phyloP scores from a whole-genome alignment of 2,797 vertebrate species.

The Rhinophrynus dorsalis region DNA sequence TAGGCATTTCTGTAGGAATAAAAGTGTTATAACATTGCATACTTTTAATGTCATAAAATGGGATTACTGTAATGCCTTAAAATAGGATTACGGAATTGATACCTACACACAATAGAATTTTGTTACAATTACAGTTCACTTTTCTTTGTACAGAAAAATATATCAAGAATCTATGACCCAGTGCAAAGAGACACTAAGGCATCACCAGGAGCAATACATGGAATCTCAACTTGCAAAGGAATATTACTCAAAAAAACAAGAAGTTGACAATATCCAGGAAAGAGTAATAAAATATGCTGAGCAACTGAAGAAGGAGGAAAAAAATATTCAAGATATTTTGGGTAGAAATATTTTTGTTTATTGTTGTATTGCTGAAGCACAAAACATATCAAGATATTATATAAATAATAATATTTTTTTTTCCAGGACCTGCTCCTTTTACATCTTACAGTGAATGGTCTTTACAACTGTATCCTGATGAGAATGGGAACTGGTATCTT shows the following conservation, averaged over 20 bases:
- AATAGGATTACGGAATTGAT: too few species aligned
- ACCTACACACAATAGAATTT: too few species aligned
- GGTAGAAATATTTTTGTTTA: constrained; percentile 54
- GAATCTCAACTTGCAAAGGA: constrained; percentile 59
- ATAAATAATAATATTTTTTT: constrained; percentile 22
- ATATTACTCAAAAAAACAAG: constrained; percentile 64
- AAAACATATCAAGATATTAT: too few species aligned
- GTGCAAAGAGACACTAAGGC: constrained; percentile 64
- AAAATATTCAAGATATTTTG: constrained; percentile 55
- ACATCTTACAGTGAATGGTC: constrained; percentile 67
- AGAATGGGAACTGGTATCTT: too few species aligned
- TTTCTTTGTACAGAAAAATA: constrained; percentile 63
- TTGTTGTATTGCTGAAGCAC: too few species aligned
- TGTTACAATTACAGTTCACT: not conserved
- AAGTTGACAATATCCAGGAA: constrained; percentile 66
- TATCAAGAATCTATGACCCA: constrained; percentile 64
- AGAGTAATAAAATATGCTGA: constrained; percentile 57
- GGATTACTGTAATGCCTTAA: too few species aligned
- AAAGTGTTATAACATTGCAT: too few species aligned
- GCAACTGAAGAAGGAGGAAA: constrained; percentile 62
- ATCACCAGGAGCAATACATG: constrained; percentile 63
- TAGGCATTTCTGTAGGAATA: too few species aligned
- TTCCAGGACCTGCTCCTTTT: constrained; percentile 68
- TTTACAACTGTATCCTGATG: constrained; percentile 73
- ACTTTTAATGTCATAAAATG: too few species aligned